These are phyloP conservation scores for Drosophila ercepeae DNA, from an alignment of 1,140 invertebrate species.

Conservation along the genomic window DNA sequence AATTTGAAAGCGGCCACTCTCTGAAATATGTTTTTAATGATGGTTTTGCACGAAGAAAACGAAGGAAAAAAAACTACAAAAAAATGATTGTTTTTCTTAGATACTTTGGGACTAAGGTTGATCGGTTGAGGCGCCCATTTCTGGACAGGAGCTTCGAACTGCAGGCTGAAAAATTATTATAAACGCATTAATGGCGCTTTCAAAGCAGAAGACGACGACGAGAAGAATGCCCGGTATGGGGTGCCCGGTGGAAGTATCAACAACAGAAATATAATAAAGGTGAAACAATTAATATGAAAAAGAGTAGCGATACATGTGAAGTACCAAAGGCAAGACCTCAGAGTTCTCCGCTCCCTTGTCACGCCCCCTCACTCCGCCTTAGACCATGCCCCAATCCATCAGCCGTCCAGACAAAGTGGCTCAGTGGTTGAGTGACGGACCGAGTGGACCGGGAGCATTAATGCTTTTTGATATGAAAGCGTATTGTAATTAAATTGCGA, in stretches of 20 bases:
- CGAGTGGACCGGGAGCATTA: constrained; percentile 58
- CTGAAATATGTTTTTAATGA: constrained; percentile 79
- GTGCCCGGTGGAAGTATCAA: constrained; percentile 47
- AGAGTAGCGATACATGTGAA: constrained; percentile 71
- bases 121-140: constrained; percentile 23
- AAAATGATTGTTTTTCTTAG: constrained; percentile 30
- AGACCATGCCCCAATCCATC: background rate
- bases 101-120: constrained; percentile 16
- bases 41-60: constrained; percentile 57
- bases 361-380: constrained; percentile 36
- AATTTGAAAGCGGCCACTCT: constrained; percentile 67
- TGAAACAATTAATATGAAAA: constrained; percentile 79
- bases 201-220: too few relatives aligned
- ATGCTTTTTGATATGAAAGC: constrained; percentile 82
- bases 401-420: constrained; percentile 18
- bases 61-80: constrained; percentile 10
- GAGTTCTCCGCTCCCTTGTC: constrained; percentile 35
- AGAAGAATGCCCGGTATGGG: too few relatives aligned
- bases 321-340: constrained; percentile 35
- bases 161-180: constrained; percentile 75
- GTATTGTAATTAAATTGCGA: constrained; percentile 83
- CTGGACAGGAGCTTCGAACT: constrained; percentile 48
- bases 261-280: constrained; percentile 77
- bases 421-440: constrained; percentile 42
- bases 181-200: constrained; percentile 80